Percentiles rank a stretch among this genome's conserved stretches.
Evolutionary conservation across 2,113 vertebrate species (phyloP).

Genomic region (Conger conger): DNA sequence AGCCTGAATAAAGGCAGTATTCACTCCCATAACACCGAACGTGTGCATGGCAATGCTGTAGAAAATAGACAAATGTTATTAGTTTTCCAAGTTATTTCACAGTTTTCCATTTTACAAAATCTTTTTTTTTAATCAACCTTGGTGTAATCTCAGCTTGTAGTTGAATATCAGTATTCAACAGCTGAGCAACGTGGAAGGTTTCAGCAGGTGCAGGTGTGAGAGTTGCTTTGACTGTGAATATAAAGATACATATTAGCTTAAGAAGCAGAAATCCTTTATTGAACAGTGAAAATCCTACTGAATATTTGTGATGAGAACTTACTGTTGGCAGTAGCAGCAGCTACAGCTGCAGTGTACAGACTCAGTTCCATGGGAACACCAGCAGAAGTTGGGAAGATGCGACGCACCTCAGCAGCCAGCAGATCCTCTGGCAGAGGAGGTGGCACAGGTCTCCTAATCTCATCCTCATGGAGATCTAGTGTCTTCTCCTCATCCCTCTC

Average conservation of each 20-base stretch:
- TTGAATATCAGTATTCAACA: slow-evolving; percentile 56
- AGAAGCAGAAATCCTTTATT: background rate
- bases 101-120: background rate
- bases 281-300: background rate
- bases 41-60: slow-evolving; percentile 65
- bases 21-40: slow-evolving; percentile 75
- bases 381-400: slow-evolving; percentile 66
- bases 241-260: background rate
- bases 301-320: slow-evolving; percentile 20
- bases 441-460: too few species aligned
- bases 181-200: slow-evolving; percentile 42
- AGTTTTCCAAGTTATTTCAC: background rate
- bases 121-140: slow-evolving; percentile 58
- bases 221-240: slow-evolving; percentile 50
- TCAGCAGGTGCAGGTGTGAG: slow-evolving; percentile 56
- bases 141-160: slow-evolving; percentile 61
- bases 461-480: too few species aligned
- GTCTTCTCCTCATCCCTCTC: too few species aligned
- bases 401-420: slow-evolving; percentile 65
- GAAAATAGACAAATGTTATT: slow-evolving; percentile 11
- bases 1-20: slow-evolving; percentile 73
- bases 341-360: slow-evolving; percentile 64
- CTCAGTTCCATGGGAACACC: slow-evolving; percentile 75
- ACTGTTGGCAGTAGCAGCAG: slow-evolving; percentile 54
- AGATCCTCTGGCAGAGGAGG: too few species aligned